Evolutionary conservation across 92 coral and sea anemone genomes (phyloP).

Genomic region (Siderastrea radians): DNA sequence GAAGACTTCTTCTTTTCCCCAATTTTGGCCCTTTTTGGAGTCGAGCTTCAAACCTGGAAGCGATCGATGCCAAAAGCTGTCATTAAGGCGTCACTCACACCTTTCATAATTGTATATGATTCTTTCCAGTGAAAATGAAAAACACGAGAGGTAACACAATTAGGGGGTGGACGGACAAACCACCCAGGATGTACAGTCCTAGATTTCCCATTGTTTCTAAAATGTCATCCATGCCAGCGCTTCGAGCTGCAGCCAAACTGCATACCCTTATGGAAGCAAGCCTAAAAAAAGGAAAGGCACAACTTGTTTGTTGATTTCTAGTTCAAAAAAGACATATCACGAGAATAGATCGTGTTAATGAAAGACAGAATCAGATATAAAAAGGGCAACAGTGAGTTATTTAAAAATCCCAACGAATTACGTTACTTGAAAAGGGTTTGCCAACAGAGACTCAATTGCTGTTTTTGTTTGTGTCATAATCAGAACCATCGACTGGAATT

Average conservation of each 20-base stretch:
- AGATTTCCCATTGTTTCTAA: constrained; percentile 59
- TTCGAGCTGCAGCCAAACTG: constrained; percentile 78
- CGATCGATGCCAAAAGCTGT: constrained; percentile 90
- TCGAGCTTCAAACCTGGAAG: constrained; percentile 83
- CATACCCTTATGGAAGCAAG: constrained; percentile 78
- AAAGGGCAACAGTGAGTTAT: no score
- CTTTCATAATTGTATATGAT: constrained; percentile 75
- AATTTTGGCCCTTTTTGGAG: no score
- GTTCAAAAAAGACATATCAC: no score
- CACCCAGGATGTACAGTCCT: constrained; percentile 67
- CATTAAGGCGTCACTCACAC: constrained; percentile 75
- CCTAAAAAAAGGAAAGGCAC: constrained; percentile 25
- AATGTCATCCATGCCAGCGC: constrained; percentile 81
- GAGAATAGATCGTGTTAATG: no score
- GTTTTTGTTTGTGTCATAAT: no score
- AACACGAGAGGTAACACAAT: constrained; percentile 79
- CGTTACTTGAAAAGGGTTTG: no score
- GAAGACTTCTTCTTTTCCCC: no score
- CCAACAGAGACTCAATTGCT: no score
- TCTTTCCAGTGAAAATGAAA: constrained; percentile 69
- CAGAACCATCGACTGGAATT: no score
- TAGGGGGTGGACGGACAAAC: constrained; percentile 67
- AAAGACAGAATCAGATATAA: no score
- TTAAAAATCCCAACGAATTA: no score
- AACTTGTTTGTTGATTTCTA: no score